Evolutionary conservation across 2,797 vertebrate species (phyloP).

Genomic region (Pteronotus mesoamericanus): DNA sequence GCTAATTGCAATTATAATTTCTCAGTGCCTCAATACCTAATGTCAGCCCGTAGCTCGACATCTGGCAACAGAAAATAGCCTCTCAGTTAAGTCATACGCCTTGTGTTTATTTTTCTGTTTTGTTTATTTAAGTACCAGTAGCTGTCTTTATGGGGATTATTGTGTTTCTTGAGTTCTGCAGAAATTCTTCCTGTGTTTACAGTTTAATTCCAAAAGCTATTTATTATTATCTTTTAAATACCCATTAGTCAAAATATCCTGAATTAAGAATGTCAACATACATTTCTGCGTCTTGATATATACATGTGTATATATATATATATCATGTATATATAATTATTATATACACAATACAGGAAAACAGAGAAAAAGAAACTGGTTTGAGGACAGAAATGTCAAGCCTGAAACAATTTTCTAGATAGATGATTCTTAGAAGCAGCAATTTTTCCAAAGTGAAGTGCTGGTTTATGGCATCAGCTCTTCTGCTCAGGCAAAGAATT

Average conservation of each 20-base stretch:
- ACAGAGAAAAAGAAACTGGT: neutral
- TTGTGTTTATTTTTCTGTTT: neutral
- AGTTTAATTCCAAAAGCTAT: neutral
- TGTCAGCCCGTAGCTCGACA: neutral
- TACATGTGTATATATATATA: neutral
- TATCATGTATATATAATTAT: neutral
- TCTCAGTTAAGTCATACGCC: neutral
- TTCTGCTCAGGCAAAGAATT: neutral
- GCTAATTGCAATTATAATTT: neutral
- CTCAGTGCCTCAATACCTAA: neutral
- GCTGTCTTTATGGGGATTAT: neutral
- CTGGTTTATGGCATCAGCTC: neutral
- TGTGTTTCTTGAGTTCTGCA: neutral
- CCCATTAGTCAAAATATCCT: neutral
- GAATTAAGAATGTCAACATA: neutral
- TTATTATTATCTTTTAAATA: neutral
- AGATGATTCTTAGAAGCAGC: neutral
- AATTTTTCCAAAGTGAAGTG: neutral
- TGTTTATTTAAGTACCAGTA: conserved; percentile 17
- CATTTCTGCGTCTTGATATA: neutral
- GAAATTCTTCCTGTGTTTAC: conserved; percentile 43
- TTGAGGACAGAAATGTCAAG: neutral
- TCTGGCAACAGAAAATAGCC: neutral
- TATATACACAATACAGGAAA: neutral
- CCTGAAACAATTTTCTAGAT: neutral